Conservation (phyloP, 2,113 vertebrate species). For the Chascanopsetta lugubris region DNA sequence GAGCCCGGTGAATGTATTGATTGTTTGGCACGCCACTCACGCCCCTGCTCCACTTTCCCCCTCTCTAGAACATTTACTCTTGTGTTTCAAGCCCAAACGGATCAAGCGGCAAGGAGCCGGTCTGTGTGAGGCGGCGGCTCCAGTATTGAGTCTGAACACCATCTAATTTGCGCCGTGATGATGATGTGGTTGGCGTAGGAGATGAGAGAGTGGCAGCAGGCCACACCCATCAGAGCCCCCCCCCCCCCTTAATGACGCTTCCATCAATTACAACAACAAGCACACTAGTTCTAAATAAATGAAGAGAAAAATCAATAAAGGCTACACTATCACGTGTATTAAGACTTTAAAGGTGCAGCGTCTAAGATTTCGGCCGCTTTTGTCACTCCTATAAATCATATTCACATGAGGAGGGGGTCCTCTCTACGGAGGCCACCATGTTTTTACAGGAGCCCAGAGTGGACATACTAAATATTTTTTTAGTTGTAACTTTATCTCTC, state of each 20-base stretch:
- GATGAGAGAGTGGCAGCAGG: slow-evolving; percentile 58
- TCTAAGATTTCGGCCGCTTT: no score
- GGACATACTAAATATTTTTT: no score
- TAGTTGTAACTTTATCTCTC: no score
- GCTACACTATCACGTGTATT: no score
- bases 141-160: slow-evolving; percentile 74
- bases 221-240: slow-evolving; percentile 58
- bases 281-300: neutral
- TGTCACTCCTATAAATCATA: no score
- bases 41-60: slow-evolving; percentile 49
- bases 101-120: slow-evolving; percentile 49
- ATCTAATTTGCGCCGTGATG: slow-evolving; percentile 76
- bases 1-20: slow-evolving; percentile 77
- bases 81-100: slow-evolving; percentile 60
- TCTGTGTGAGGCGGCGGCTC: slow-evolving; percentile 32
- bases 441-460: no score
- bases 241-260: slow-evolving; percentile 55
- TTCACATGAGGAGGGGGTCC: no score
- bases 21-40: slow-evolving; percentile 76
- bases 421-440: no score
- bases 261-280: slow-evolving; percentile 72
- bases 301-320: no score
- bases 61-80: slow-evolving; percentile 58
- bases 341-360: no score
- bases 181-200: slow-evolving; percentile 75